Conservation (phyloP, 2,888 invertebrate genomes). For the Lycaena phlaeas region DNA sequence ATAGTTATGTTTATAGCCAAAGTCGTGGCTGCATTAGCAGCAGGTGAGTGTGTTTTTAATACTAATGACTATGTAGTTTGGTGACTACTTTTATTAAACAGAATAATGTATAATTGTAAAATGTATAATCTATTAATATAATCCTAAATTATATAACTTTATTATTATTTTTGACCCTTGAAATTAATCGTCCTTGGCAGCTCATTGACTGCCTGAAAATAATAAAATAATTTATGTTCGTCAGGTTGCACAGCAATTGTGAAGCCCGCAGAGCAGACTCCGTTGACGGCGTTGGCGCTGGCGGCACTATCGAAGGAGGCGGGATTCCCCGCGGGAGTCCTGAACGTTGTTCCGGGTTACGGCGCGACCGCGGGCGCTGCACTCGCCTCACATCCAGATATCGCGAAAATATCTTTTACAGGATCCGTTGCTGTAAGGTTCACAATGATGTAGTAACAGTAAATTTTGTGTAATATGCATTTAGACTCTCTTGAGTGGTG, state of each 20-base stretch:
- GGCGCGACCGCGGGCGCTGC: conserved; percentile 84
- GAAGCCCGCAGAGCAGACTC: conserved; percentile 96
- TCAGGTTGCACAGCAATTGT: conserved; percentile 84
- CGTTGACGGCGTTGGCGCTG: conserved; percentile 87
- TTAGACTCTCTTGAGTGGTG: too few relatives aligned
- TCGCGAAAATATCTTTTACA: conserved; percentile 89
- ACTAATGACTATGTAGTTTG: neutral
- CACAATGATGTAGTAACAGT: too few relatives aligned
- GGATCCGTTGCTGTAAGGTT: conserved; percentile 64
- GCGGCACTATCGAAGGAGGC: conserved; percentile 87
- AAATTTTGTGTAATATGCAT: too few relatives aligned
- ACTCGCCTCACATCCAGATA: conserved; percentile 78
- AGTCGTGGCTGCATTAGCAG: conserved; percentile 80
- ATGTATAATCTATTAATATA: too few relatives aligned
- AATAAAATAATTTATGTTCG: too few relatives aligned
- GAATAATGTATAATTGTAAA: too few relatives aligned
- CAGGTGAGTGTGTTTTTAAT: conserved; percentile 25
- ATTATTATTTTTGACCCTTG: too few relatives aligned
- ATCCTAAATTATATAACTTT: too few relatives aligned
- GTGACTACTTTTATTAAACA: neutral
- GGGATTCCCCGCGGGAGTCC: conserved; percentile 90
- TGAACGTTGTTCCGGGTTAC: conserved; percentile 91
- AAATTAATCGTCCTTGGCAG: neutral
- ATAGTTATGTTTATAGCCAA: conserved; percentile 93
- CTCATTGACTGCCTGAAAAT: too few relatives aligned